phyloP scores from a whole-genome alignment of 2,797 vertebrate species.

The Paratrypauchen microcephalus region DNA sequence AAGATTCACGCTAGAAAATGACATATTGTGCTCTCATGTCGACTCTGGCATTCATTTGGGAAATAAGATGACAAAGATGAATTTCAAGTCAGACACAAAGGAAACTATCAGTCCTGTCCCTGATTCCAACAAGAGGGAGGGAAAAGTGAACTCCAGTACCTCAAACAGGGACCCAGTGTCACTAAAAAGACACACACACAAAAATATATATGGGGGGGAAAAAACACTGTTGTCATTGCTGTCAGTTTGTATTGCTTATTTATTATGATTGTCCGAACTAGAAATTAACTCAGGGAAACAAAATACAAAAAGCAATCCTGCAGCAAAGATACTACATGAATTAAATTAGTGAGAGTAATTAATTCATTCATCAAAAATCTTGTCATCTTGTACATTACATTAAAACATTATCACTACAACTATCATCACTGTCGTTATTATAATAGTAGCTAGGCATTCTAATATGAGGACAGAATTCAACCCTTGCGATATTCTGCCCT shows the following conservation, averaged over 20 bases:
- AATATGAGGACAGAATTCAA: neutral
- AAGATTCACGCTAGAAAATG: slow-evolving; percentile 7
- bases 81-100: slow-evolving; percentile 29
- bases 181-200: slow-evolving; percentile 28
- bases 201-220: slow-evolving; percentile 20
- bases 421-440: neutral
- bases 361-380: neutral
- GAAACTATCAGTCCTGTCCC: slow-evolving; percentile 22
- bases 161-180: slow-evolving; percentile 29
- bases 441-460: neutral
- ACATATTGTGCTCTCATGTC: slow-evolving; percentile 33
- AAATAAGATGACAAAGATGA: slow-evolving; percentile 19
- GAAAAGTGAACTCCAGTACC: slow-evolving; percentile 44
- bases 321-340: neutral
- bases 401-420: neutral
- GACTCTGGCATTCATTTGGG: slow-evolving; percentile 13
- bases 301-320: neutral
- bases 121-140: slow-evolving; percentile 32
- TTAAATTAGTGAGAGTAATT: neutral
- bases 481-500: slow-evolving; percentile 28
- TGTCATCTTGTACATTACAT: neutral
- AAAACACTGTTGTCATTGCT: neutral
- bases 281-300: neutral
- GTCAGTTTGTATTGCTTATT: neutral
- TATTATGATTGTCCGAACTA: neutral